Evolutionary conservation across 2,113 vertebrate genomes (phyloP).

Genomic region (Ursus arctos): DNA sequence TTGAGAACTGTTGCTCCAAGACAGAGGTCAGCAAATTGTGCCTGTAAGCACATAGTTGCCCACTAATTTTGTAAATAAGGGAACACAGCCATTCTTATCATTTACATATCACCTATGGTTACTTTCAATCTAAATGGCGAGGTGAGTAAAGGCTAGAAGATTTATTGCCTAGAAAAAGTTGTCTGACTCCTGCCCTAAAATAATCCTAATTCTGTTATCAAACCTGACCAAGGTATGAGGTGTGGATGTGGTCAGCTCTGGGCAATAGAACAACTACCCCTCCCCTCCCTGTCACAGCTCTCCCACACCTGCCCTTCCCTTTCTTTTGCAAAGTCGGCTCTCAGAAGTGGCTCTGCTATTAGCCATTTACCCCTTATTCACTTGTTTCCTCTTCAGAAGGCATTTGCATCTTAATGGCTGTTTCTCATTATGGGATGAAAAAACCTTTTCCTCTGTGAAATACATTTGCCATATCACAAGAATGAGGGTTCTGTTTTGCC

Average conservation of each 20-base stretch:
- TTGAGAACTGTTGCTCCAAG: neutral
- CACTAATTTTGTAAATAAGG: neutral
- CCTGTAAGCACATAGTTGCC: neutral
- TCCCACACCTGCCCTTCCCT: neutral
- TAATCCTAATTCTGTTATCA: neutral
- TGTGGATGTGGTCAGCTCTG: neutral
- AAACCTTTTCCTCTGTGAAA: neutral
- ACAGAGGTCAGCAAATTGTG: neutral
- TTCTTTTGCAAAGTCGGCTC: neutral
- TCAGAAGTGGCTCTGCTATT: neutral
- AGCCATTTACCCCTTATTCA: neutral
- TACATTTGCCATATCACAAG: neutral
- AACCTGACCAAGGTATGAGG: neutral
- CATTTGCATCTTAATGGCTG: slow-evolving; percentile 56
- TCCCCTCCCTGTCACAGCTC: neutral
- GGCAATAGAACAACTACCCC: neutral
- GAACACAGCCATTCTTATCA: neutral
- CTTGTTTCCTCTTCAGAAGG: slow-evolving; percentile 12
- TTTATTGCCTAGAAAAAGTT: neutral
- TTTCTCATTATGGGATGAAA: slow-evolving; percentile 33
- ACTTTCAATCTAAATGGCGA: neutral
- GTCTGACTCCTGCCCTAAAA: neutral
- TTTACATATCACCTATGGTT: neutral
- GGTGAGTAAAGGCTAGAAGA: neutral
- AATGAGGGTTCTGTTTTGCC: slow-evolving; percentile 14